Percentiles rank a stretch among this genome's conserved stretches.
phyloP scores from a whole-genome alignment of 1,140 invertebrate species.

The Drosophila pachea region DNA sequence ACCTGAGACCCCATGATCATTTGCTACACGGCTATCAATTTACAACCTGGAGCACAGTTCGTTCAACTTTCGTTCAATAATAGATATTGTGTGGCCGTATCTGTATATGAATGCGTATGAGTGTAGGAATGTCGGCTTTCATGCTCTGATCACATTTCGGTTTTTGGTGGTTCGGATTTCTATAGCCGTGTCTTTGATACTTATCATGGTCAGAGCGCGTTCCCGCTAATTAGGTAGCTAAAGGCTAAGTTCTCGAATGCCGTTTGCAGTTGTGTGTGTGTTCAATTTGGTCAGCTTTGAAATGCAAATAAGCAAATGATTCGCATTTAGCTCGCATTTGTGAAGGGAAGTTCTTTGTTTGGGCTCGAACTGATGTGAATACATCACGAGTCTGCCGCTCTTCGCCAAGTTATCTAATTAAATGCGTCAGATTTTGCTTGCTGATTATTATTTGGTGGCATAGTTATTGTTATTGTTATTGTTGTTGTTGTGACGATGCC shows the following conservation, averaged over 20 bases:
- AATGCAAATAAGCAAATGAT: constrained; percentile 60
- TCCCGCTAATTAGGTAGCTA: constrained; percentile 64
- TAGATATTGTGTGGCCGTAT: neutral
- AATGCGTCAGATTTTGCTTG: constrained; percentile 46
- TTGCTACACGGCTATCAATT: constrained; percentile 31
- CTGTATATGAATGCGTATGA: neutral
- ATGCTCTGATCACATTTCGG: constrained; percentile 25
- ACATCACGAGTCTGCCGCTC: neutral
- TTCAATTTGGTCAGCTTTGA: constrained; percentile 61
- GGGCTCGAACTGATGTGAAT: constrained; percentile 17
- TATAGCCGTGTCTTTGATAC: constrained; percentile 37
- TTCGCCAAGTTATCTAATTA: constrained; percentile 51
- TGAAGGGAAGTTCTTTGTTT: constrained; percentile 74
- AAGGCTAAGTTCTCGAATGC: constrained; percentile 53
- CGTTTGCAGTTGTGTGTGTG: constrained; percentile 46
- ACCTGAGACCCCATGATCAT: constrained; percentile 54
- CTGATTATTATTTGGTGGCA: constrained; percentile 48
- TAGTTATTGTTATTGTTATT: constrained; percentile 3
- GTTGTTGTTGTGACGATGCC: constrained; percentile 14
- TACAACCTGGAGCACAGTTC: constrained; percentile 40
- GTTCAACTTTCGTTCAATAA: constrained; percentile 72
- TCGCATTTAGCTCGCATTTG: constrained; percentile 37
- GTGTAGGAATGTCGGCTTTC: constrained; percentile 15
- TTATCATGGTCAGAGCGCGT: constrained; percentile 55
- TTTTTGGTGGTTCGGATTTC: constrained; percentile 6